phyloP scores from a whole-genome alignment of 2,797 vertebrate genomes.

The Hapalemur alaotrensis region DNA sequence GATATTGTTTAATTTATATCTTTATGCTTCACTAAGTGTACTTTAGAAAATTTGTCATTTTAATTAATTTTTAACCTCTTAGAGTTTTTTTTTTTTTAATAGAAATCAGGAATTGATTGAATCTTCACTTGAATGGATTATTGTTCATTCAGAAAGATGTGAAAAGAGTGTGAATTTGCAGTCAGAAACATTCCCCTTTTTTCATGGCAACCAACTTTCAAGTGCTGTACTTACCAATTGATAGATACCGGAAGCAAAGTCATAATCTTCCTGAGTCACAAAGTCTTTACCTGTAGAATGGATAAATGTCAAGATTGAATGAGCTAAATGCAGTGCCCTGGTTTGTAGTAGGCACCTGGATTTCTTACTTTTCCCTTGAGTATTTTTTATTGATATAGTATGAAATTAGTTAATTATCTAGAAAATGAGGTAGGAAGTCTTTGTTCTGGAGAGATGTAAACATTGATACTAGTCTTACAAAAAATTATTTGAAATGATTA shows the following conservation, averaged over 20 bases:
- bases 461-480: neutral
- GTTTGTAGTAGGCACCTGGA: neutral
- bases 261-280: neutral
- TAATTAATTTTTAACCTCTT: neutral
- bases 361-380: neutral
- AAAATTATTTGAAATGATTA: neutral
- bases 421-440: neutral
- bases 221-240: neutral
- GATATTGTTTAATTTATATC: neutral
- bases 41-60: neutral
- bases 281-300: neutral
- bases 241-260: neutral
- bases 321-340: neutral
- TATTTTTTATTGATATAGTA: neutral
- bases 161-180: neutral
- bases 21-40: neutral
- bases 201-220: neutral
- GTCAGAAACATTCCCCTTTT: neutral
- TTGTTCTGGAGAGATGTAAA: constrained; percentile 35
- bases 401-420: constrained; percentile 14
- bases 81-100: neutral
- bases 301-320: neutral
- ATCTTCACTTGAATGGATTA: neutral
- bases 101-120: neutral
- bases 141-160: neutral